phyloP scores from a whole-genome alignment of 2,797 vertebrate species.

The Clarias platycephalus region DNA sequence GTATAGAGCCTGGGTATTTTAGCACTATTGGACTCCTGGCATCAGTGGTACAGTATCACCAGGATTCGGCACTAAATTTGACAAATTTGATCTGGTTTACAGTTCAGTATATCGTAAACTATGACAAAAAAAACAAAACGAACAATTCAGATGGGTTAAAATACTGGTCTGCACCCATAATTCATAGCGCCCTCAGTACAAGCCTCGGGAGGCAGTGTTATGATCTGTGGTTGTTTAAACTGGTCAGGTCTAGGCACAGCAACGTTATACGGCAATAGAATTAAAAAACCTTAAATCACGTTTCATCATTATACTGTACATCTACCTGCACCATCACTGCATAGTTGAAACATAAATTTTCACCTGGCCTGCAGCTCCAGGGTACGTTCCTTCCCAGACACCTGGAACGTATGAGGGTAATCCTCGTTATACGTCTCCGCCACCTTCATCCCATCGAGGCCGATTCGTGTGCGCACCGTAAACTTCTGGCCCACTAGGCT shows the following conservation, averaged over 20 bases:
- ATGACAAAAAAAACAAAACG: no score
- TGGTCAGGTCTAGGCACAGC: no score
- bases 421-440: constrained; percentile 89
- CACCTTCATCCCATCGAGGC: constrained; percentile 93
- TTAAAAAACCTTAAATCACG: no score
- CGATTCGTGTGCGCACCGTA: constrained; percentile 88
- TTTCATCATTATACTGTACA: neutral
- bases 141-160: no score
- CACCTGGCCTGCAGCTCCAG: constrained; percentile 95
- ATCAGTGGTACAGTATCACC: neutral
- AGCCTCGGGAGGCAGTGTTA: no score
- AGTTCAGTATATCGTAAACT: neutral
- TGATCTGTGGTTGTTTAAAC: no score
- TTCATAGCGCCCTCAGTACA: no score
- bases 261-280: no score
- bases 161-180: no score
- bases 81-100: neutral
- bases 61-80: neutral
- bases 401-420: constrained; percentile 97
- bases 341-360: no score
- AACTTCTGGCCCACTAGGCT: constrained; percentile 92
- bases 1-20: neutral
- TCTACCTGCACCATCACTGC: neutral
- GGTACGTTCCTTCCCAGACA: constrained; percentile 93
- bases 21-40: neutral